These are phyloP conservation scores for Xenentodon cancila DNA, from an alignment of 2,797 vertebrate genomes.

Conservation along the genomic window DNA sequence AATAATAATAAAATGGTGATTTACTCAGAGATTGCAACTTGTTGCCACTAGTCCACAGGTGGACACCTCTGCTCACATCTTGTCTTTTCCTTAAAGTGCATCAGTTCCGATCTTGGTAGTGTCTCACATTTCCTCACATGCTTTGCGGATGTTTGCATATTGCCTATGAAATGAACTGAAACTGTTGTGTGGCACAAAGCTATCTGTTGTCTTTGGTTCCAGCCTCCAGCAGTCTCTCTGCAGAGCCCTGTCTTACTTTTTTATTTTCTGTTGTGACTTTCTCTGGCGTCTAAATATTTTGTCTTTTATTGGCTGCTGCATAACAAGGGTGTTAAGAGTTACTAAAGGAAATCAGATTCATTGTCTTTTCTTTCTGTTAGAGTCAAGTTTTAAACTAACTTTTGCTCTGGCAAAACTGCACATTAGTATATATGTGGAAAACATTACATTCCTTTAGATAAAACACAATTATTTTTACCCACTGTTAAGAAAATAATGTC, in stretches of 20 bases:
- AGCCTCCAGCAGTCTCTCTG: constrained; percentile 46
- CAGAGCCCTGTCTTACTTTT: constrained; percentile 34
- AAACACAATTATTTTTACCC: neutral
- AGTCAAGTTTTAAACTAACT: constrained; percentile 3
- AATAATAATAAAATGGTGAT: neutral
- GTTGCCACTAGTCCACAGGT: neutral
- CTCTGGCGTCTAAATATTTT: constrained; percentile 37
- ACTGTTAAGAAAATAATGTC: no score
- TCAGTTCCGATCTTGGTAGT: constrained; percentile 1
- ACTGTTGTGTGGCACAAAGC: constrained; percentile 18
- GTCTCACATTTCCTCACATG: constrained; percentile 20
- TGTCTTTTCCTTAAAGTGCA: constrained; percentile 2
- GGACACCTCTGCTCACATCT: constrained; percentile 1
- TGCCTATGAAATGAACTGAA: constrained; percentile 22
- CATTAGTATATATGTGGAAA: neutral
- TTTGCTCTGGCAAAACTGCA: neutral
- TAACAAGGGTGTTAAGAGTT: constrained; percentile 11
- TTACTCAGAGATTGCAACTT: neutral
- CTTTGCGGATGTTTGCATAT: constrained; percentile 26
- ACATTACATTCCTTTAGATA: neutral
- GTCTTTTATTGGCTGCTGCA: constrained; percentile 19
- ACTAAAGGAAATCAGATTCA: neutral
- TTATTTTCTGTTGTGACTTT: constrained; percentile 55
- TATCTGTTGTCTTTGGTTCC: constrained; percentile 42
- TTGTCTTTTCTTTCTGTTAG: neutral